Percentiles rank a stretch among this genome's conserved stretches.
Evolutionary conservation across 2,888 invertebrate genomes (phyloP).

Genomic region (Andrena camellia): DNA sequence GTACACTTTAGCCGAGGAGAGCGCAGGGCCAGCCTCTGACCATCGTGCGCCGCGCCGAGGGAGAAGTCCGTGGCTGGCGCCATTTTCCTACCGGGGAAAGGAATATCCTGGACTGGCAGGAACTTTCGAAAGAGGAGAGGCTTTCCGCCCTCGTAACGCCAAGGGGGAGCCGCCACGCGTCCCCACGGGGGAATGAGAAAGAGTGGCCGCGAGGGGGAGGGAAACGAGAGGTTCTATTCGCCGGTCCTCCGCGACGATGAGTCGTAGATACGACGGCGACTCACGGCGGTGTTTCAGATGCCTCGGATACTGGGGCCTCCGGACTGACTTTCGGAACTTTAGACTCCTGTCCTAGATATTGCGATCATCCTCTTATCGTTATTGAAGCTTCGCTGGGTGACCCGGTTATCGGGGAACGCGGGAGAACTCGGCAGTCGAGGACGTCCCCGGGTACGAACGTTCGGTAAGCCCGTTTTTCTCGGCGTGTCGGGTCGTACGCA

Average conservation of each 20-base stretch:
- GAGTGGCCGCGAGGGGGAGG: not conserved
- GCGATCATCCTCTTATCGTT: not conserved
- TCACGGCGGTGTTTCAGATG: slow-evolving; percentile 19
- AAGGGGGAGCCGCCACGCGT: slow-evolving; percentile 8
- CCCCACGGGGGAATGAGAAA: slow-evolving; percentile 6
- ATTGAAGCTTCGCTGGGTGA: too few relatives aligned
- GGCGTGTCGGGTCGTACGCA: too few relatives aligned
- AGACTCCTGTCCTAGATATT: not conserved
- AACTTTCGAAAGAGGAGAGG: slow-evolving; percentile 39
- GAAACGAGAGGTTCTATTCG: slow-evolving; percentile 15
- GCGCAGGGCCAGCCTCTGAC: slow-evolving; percentile 46
- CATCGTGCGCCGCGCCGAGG: not conserved
- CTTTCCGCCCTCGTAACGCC: slow-evolving; percentile 41
- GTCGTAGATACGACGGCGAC: slow-evolving; percentile 15
- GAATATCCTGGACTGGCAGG: slow-evolving; percentile 20
- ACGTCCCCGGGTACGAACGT: too few relatives aligned
- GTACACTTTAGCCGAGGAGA: slow-evolving; percentile 28
- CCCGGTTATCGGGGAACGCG: too few relatives aligned
- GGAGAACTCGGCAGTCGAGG: too few relatives aligned
- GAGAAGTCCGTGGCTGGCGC: slow-evolving; percentile 25
- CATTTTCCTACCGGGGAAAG: slow-evolving; percentile 42
- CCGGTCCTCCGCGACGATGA: slow-evolving; percentile 17
- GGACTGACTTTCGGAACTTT: not conserved
- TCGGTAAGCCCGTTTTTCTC: too few relatives aligned
- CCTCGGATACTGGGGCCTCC: slow-evolving; percentile 3